Evolutionary conservation across 2,113 vertebrate species (phyloP).

Genomic region (Hemibagrus wyckioides): DNA sequence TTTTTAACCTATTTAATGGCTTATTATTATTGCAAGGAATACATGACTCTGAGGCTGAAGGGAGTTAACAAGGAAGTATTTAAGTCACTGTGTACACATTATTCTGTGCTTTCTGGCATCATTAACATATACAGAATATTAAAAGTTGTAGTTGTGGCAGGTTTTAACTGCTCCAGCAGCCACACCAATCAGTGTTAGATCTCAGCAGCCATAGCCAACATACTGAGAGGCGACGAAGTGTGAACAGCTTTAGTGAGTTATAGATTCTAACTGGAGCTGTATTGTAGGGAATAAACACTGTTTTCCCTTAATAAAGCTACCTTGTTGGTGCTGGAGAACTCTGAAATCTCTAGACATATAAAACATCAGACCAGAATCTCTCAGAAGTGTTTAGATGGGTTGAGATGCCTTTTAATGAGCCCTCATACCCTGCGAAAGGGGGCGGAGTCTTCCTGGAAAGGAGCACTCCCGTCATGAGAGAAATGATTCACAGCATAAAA

Average conservation of each 20-base stretch:
- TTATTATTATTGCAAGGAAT: too few relatives aligned
- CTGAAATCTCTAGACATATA: too few relatives aligned
- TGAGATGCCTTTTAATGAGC: background rate
- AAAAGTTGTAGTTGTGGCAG: background rate
- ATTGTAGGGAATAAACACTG: too few relatives aligned
- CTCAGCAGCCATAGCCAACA: background rate
- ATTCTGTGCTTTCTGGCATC: background rate
- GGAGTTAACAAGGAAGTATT: background rate
- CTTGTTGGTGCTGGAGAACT: too few relatives aligned
- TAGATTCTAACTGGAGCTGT: too few relatives aligned
- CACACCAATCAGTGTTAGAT: background rate
- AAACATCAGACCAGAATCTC: background rate
- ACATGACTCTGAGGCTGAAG: background rate
- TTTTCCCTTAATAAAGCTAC: too few relatives aligned
- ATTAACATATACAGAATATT: background rate
- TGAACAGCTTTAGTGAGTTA: too few relatives aligned
- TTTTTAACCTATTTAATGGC: too few relatives aligned
- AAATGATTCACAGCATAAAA: background rate
- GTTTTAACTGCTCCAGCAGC: background rate
- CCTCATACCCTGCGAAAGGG: background rate
- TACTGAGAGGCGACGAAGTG: background rate
- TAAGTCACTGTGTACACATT: background rate
- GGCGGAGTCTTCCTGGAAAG: background rate
- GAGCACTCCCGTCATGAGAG: background rate
- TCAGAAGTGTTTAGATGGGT: background rate